These are phyloP conservation scores for Amblyteles armatorius DNA, from an alignment of 2,888 invertebrate genomes.

Conservation along the genomic window DNA sequence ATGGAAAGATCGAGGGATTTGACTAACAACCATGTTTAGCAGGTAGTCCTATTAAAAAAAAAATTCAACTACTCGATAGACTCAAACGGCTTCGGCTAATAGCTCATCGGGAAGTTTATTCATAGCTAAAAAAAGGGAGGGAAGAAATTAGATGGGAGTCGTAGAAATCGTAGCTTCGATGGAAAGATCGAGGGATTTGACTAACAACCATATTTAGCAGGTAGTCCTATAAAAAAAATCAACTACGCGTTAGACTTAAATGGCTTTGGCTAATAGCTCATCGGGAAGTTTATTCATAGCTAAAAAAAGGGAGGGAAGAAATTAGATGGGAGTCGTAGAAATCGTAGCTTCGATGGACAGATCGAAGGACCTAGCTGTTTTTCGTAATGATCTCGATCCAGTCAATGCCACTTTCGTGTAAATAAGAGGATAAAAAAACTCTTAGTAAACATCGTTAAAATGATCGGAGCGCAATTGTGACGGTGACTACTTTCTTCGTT, in stretches of 20 bases:
- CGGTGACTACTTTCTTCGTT: too few relatives aligned
- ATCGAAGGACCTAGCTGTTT: background rate
- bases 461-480: too few relatives aligned
- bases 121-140: background rate
- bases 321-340: background rate
- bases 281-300: background rate
- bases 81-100: background rate
- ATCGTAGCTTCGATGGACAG: background rate
- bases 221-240: too few relatives aligned
- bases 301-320: background rate
- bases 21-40: background rate
- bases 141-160: background rate
- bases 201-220: background rate
- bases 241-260: too few relatives aligned
- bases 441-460: too few relatives aligned
- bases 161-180: background rate
- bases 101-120: background rate
- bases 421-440: background rate
- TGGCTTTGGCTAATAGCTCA: background rate
- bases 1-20: background rate
- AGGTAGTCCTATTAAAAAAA: too few relatives aligned
- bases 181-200: background rate
- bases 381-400: conserved; percentile 79
- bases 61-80: too few relatives aligned
- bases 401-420: conserved; percentile 83